These are phyloP conservation scores for Pseudococcus longispinus DNA, from an alignment of 2,888 invertebrate genomes.

Conservation along the genomic window DNA sequence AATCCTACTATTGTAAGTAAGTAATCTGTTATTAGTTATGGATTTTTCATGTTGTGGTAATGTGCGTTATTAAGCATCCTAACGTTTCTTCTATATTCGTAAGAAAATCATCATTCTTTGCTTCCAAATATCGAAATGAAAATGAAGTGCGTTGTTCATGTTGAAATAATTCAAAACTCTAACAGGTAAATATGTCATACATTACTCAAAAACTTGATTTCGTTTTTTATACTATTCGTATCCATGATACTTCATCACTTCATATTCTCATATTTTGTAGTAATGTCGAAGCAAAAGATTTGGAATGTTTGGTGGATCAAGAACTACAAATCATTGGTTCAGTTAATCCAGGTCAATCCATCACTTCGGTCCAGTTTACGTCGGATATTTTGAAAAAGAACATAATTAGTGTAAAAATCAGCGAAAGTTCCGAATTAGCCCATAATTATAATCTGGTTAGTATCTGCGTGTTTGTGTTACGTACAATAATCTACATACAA, in stretches of 20 bases:
- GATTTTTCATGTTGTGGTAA: not conserved
- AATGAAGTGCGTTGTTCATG: conserved; percentile 45
- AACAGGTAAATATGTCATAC: not conserved
- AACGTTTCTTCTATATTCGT: not conserved
- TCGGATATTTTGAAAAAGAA: conserved; percentile 27
- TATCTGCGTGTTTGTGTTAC: not conserved
- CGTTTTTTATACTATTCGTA: not conserved
- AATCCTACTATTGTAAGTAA: not conserved
- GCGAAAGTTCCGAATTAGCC: conserved; percentile 46
- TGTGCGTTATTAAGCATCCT: not conserved
- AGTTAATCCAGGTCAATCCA: conserved; percentile 21
- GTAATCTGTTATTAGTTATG: not conserved
- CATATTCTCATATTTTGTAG: not conserved
- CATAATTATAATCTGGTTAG: conserved; percentile 11
- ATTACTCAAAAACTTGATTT: not conserved
- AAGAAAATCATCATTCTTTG: not conserved
- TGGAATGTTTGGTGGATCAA: conserved; percentile 16
- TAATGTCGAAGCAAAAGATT: not conserved
- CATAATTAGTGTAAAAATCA: not conserved
- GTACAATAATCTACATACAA: not conserved
- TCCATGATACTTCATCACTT: too few species aligned
- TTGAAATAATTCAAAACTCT: conserved; percentile 26
- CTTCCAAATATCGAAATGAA: not conserved
- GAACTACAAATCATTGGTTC: conserved; percentile 25
- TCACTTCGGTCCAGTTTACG: not conserved